A percentile compares a stretch with the other conserved stretches of the same genome.
Conservation (phyloP, 2,113 vertebrate genomes). For the Myrmophylax atrothorax region DNA sequence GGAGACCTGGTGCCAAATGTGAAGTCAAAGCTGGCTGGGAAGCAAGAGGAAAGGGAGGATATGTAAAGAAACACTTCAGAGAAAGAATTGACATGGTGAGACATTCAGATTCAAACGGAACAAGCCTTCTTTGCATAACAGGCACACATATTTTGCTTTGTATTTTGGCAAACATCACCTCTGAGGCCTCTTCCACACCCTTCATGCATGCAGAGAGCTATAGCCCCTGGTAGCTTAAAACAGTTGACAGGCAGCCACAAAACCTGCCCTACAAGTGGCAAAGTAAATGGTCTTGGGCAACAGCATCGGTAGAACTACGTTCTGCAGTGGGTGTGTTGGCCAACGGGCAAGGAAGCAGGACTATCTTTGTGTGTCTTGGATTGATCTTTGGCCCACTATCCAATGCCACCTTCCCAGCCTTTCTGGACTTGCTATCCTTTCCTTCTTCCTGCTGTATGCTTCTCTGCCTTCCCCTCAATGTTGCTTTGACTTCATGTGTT, state of each 20-base stretch:
- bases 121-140: background rate
- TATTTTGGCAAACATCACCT: background rate
- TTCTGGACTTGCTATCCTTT: background rate
- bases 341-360: background rate
- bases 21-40: background rate
- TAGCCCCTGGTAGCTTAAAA: background rate
- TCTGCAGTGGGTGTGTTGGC: background rate
- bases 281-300: background rate
- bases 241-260: background rate
- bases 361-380: fast-evolving
- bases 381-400: background rate
- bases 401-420: background rate
- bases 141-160: background rate
- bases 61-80: background rate
- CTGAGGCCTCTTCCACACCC: background rate
- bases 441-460: background rate
- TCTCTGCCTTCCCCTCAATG: background rate
- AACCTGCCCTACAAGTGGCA: background rate
- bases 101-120: background rate
- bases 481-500: background rate
- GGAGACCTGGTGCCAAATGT: background rate
- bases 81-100: background rate
- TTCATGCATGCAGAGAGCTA: background rate
- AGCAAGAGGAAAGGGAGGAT: background rate
- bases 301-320: background rate